Percentiles rank a stretch among this genome's conserved stretches.
These are phyloP conservation scores for Drosophila simulans DNA, from an alignment of 1,140 invertebrate species.

Conservation along the genomic window DNA sequence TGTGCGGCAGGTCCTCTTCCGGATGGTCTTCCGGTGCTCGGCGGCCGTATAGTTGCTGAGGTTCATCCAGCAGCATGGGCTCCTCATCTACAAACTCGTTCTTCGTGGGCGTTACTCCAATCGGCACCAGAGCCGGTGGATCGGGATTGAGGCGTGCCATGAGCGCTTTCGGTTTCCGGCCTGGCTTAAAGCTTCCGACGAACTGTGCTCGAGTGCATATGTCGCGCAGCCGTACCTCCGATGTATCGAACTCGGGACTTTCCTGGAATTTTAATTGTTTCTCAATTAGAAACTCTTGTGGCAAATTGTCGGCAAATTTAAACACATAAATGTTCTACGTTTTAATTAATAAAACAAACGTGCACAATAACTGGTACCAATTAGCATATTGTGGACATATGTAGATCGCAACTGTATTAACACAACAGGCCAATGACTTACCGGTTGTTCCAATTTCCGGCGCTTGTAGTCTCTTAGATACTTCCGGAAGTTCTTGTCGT, in stretches of 20 bases:
- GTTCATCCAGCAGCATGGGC: slow-evolving; percentile 61
- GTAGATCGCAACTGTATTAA: too few species aligned
- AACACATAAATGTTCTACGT: too few species aligned
- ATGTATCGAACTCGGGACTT: slow-evolving; percentile 84
- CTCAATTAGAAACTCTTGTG: not conserved
- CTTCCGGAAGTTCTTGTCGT: slow-evolving; percentile 89
- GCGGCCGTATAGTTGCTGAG: slow-evolving; percentile 64
- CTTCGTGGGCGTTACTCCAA: slow-evolving; percentile 34
- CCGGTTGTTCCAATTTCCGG: slow-evolving; percentile 86
- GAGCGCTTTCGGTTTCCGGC: slow-evolving; percentile 68
- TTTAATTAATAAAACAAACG: too few species aligned
- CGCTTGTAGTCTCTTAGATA: slow-evolving; percentile 89
- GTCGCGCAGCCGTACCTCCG: slow-evolving; percentile 73
- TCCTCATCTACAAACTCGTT: slow-evolving; percentile 24
- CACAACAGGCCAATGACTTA: slow-evolving; percentile 59
- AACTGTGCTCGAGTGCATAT: slow-evolving; percentile 79
- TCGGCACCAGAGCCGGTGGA: slow-evolving; percentile 76
- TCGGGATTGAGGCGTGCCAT: slow-evolving; percentile 65
- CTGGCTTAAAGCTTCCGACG: slow-evolving; percentile 74
- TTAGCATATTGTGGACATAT: too few species aligned
- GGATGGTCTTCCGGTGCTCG: slow-evolving; percentile 35
- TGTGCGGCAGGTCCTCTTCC: slow-evolving; percentile 19
- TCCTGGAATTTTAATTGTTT: slow-evolving; percentile 62
- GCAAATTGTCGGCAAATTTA: too few species aligned
- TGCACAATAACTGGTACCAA: too few species aligned